A percentile compares a stretch with the other conserved stretches of the same genome.
These are phyloP conservation scores for Crossoptilon crossoptilon DNA, from an alignment of 2,797 vertebrate genomes.

Conservation along the genomic window DNA sequence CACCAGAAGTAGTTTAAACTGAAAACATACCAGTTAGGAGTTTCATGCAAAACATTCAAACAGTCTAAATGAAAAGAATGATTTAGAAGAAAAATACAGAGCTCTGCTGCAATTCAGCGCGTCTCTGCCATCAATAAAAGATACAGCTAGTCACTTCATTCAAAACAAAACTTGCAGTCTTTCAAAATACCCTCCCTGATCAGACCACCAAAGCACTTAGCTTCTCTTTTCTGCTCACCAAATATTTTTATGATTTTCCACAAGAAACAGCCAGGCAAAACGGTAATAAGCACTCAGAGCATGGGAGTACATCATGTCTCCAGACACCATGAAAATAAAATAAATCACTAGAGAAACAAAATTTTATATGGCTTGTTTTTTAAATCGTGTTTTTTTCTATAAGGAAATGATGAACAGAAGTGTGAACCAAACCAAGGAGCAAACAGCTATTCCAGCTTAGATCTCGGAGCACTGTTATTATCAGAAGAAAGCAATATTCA, in stretches of 20 bases:
- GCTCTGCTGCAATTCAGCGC: constrained; percentile 19
- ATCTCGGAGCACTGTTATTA: constrained; percentile 4
- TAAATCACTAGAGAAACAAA: constrained; percentile 51
- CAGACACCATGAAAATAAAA: constrained; percentile 64
- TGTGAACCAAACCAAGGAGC: background rate
- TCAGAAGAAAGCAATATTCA: background rate
- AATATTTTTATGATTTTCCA: constrained; percentile 82
- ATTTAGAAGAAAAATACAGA: constrained; percentile 57
- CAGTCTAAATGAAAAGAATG: constrained; percentile 26
- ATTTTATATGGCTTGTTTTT: constrained; percentile 67
- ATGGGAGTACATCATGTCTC: constrained; percentile 68
- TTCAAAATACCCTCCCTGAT: constrained; percentile 69
- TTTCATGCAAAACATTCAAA: constrained; percentile 5
- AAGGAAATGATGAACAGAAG: constrained; percentile 56
- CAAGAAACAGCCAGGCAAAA: constrained; percentile 76
- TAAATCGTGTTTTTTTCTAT: constrained; percentile 67
- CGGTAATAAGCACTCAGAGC: constrained; percentile 75
- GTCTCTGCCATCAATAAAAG: constrained; percentile 40
- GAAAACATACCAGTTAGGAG: background rate
- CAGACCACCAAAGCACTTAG: constrained; percentile 80
- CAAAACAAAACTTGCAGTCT: constrained; percentile 67
- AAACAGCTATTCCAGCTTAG: constrained; percentile 18
- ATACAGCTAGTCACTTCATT: constrained; percentile 42
- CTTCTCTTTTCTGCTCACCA: constrained; percentile 76
- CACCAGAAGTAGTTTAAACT: constrained; percentile 23